Conservation (phyloP, 2,888 invertebrate genomes). For the Heterodera filipjevi region DNA sequence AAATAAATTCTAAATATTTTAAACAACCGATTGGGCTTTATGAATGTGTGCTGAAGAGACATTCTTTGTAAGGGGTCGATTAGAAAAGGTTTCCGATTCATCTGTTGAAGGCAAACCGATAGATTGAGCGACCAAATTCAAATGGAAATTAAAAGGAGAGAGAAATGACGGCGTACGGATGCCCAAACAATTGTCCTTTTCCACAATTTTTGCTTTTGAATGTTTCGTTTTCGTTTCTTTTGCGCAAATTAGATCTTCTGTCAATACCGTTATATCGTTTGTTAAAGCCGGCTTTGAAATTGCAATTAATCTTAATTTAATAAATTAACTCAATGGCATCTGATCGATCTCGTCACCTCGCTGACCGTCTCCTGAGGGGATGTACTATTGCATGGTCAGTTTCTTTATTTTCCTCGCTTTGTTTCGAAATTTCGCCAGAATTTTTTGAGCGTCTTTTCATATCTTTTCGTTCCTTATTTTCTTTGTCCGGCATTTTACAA, state of each 20-base stretch:
- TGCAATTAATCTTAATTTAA: slow-evolving; percentile 14
- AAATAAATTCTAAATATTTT: background rate
- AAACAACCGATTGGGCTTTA: background rate
- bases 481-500: background rate
- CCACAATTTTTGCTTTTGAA: background rate
- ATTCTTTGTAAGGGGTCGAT: background rate
- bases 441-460: slow-evolving; percentile 4
- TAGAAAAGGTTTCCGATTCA: background rate
- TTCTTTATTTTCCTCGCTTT: background rate
- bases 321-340: too few species aligned
- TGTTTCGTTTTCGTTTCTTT: background rate
- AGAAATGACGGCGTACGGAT: background rate
- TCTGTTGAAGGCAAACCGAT: too few species aligned
- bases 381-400: background rate
- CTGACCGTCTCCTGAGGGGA: slow-evolving; percentile 10
- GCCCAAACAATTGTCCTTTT: background rate
- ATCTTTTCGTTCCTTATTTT: background rate
- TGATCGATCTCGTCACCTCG: slow-evolving; percentile 8
- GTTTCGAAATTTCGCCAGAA: background rate
- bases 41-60: background rate
- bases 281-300: slow-evolving; percentile 9
- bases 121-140: too few species aligned
- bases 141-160: background rate
- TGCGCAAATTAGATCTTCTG: background rate
- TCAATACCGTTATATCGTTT: background rate